Percentiles rank a stretch among this genome's conserved stretches.
These are phyloP conservation scores for Marmota flaviventris DNA, from an alignment of 2,113 vertebrate genomes.

Conservation along the genomic window DNA sequence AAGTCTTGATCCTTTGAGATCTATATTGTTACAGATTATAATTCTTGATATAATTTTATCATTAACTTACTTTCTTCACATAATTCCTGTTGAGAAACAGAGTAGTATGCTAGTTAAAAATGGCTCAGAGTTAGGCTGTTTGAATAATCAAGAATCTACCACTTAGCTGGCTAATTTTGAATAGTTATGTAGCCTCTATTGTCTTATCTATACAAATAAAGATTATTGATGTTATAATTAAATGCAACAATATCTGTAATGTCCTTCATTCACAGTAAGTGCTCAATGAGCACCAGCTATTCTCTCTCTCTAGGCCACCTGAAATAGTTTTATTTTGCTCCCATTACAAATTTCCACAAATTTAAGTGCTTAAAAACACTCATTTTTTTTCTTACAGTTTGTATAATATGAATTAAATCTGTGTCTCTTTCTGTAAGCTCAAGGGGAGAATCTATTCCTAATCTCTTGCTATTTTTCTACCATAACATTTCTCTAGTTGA, in stretches of 20 bases:
- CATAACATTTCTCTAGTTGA: neutral
- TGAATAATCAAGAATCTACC: neutral
- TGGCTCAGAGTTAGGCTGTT: neutral
- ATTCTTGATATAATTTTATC: neutral
- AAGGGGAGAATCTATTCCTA: neutral
- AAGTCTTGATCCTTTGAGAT: neutral
- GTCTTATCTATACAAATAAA: neutral
- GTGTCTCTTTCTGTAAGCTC: neutral
- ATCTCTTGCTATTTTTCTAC: neutral
- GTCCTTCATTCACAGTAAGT: neutral
- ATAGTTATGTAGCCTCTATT: neutral
- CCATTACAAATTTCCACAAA: neutral
- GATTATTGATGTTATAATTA: neutral
- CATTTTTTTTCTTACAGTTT: neutral
- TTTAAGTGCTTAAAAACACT: neutral
- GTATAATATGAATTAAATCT: neutral
- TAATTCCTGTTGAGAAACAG: neutral
- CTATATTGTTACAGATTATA: conserved; percentile 5
- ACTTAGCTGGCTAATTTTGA: neutral
- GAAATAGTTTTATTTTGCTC: neutral
- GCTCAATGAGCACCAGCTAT: neutral
- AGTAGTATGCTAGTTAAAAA: neutral
- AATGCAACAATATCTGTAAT: neutral
- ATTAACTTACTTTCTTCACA: neutral
- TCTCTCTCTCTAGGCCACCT: neutral